These are phyloP conservation scores for Orchestia grillus DNA, from an alignment of 1,140 invertebrate genomes.

Conservation along the genomic window DNA sequence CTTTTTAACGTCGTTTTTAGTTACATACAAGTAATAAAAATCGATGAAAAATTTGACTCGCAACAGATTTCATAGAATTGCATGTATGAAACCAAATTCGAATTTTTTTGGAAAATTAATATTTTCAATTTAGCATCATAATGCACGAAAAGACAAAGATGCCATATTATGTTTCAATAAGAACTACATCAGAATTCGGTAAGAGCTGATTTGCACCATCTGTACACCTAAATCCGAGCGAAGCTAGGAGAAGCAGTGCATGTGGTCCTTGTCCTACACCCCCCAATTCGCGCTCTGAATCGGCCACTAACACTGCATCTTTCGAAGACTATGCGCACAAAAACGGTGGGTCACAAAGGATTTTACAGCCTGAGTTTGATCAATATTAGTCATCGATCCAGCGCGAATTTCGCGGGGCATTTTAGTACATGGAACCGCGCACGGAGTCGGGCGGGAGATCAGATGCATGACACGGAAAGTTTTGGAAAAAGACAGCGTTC, in stretches of 20 bases:
- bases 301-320: too few species aligned
- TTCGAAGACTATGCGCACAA: too few species aligned
- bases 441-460: background rate
- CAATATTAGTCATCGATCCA: too few species aligned
- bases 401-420: too few species aligned
- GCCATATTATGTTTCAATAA: background rate
- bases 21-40: background rate
- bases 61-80: background rate
- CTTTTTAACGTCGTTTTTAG: background rate
- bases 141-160: background rate
- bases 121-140: background rate
- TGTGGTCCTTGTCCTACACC: background rate
- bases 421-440: too few species aligned
- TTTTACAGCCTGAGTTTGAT: too few species aligned
- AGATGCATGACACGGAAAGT: conserved; percentile 5
- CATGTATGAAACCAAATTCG: background rate
- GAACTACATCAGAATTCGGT: background rate
- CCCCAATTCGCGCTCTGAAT: background rate
- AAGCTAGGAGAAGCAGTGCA: background rate
- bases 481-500: background rate
- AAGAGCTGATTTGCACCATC: background rate
- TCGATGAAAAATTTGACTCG: background rate
- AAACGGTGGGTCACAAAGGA: too few species aligned
- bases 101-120: background rate
- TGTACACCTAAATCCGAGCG: background rate